Percentiles rank a stretch among this genome's conserved stretches.
phyloP scores from a whole-genome alignment of 2,888 invertebrate genomes.

The Chrysodeixis includens region DNA sequence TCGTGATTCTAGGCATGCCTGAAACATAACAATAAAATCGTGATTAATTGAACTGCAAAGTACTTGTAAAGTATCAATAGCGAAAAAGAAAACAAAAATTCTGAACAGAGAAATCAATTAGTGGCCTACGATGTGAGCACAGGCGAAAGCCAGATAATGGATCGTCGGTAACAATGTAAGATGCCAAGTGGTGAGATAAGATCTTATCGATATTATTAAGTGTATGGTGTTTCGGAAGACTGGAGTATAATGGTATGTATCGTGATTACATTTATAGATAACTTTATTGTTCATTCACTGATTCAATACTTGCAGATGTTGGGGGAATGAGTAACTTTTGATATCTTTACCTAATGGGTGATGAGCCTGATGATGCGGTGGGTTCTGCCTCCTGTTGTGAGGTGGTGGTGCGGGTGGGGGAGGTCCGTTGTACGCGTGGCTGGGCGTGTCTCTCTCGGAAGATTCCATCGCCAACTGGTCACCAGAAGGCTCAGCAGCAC shows the following conservation, averaged over 20 bases:
- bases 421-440: conserved; percentile 86
- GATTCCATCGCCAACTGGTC: conserved; percentile 94
- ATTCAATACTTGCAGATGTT: neutral
- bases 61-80: neutral
- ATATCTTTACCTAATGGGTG: conserved; percentile 78
- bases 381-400: conserved; percentile 93
- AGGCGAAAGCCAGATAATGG: conserved; percentile 1
- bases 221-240: neutral
- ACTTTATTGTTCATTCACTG: no score
- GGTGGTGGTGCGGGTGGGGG: conserved; percentile 90
- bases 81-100: neutral
- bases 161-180: neutral
- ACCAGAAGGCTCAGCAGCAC: conserved; percentile 86
- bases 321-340: no score
- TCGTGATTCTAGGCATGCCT: conserved; percentile 86
- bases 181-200: conserved; percentile 1
- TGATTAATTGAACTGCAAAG: neutral
- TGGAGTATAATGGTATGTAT: neutral
- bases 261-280: neutral
- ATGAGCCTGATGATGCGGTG: conserved; percentile 90
- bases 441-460: conserved; percentile 90
- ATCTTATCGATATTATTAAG: conserved; percentile 4
- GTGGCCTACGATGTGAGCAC: neutral
- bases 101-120: neutral
- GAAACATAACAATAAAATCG: conserved; percentile 58